These are phyloP conservation scores for Lacanobia wlatinum DNA, from an alignment of 2,888 invertebrate species.

Conservation along the genomic window DNA sequence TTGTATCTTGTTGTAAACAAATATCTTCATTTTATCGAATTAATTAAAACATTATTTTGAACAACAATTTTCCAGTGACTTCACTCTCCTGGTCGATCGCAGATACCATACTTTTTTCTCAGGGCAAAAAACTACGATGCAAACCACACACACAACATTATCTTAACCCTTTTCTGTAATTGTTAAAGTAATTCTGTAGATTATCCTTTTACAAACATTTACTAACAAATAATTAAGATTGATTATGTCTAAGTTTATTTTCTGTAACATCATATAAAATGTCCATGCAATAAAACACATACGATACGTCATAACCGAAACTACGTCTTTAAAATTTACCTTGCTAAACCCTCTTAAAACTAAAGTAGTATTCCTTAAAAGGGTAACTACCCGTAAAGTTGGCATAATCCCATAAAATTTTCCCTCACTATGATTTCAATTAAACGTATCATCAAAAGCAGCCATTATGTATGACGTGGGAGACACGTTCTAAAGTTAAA, in stretches of 20 bases:
- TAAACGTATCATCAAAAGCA: constrained; percentile 67
- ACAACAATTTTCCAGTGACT: not conserved
- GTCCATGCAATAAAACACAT: not conserved
- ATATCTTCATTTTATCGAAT: not conserved
- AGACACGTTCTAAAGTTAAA: constrained; percentile 87
- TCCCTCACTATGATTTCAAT: constrained; percentile 67
- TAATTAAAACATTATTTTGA: not conserved
- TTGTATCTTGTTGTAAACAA: not conserved
- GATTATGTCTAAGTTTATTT: not conserved
- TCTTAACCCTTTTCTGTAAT: too few species aligned
- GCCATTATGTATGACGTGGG: constrained; percentile 69
- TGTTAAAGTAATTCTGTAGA: too few species aligned
- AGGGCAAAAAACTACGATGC: too few species aligned
- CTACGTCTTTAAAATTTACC: not conserved
- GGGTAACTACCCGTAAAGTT: constrained; percentile 50
- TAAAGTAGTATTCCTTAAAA: constrained; percentile 39
- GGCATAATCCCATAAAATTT: constrained; percentile 48
- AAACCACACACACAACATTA: too few species aligned
- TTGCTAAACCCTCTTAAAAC: constrained; percentile 13
- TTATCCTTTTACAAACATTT: not conserved
- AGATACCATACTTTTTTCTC: too few species aligned
- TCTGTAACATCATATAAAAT: not conserved
- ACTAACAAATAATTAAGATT: not conserved
- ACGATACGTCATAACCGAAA: not conserved
- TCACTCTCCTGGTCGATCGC: not conserved